Conservation (phyloP, 2,888 invertebrate species). For the Metopia argyrocephala region DNA sequence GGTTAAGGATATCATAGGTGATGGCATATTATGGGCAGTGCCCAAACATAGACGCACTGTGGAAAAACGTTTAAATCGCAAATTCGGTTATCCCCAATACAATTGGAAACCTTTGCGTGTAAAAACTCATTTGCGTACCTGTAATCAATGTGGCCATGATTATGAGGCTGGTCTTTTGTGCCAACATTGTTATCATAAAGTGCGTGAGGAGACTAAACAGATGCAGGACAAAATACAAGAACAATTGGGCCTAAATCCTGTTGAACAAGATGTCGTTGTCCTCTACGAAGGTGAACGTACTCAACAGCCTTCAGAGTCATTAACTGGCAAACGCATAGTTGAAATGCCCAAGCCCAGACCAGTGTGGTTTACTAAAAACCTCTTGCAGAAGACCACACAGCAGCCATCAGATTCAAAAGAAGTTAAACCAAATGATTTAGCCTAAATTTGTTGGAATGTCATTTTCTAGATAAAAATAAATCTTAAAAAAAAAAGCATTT, state of each 20-base stretch:
- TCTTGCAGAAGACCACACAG: constrained; percentile 88
- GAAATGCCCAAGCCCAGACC: constrained; percentile 92
- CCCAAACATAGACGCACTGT: constrained; percentile 87
- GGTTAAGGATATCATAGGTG: constrained; percentile 83
- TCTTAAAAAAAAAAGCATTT: constrained; percentile 5
- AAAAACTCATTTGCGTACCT: constrained; percentile 86
- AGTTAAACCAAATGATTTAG: constrained; percentile 86
- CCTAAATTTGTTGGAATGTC: constrained; percentile 76
- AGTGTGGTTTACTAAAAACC: constrained; percentile 91
- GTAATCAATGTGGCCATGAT: constrained; percentile 90
- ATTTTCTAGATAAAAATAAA: background rate
- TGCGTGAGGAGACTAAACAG: constrained; percentile 88
- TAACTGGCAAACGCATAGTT: constrained; percentile 87
- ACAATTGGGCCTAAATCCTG: constrained; percentile 84
- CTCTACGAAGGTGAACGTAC: constrained; percentile 90
- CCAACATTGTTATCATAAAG: constrained; percentile 89
- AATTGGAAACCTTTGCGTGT: constrained; percentile 85
- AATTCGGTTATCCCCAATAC: constrained; percentile 85
- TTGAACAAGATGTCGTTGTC: constrained; percentile 91
- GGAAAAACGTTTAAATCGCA: constrained; percentile 86
- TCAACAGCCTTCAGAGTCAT: constrained; percentile 81
- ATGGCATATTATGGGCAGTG: constrained; percentile 89
- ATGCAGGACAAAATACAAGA: constrained; percentile 88
- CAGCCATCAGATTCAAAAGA: constrained; percentile 85
- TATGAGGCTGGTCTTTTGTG: constrained; percentile 89